phyloP scores from a whole-genome alignment of 1,140 invertebrate species.

The Asobara japonica region DNA sequence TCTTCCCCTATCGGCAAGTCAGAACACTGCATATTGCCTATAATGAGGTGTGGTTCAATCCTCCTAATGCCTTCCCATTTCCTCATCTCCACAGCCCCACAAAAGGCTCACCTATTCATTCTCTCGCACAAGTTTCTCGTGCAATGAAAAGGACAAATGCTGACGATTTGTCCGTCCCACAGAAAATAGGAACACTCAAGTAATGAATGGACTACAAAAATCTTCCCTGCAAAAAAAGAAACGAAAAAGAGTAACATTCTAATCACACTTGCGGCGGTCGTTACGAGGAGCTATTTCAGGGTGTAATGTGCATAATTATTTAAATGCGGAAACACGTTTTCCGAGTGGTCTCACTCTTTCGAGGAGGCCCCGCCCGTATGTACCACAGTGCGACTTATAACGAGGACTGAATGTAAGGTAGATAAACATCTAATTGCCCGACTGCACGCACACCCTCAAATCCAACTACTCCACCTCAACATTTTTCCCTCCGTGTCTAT shows the following conservation, averaged over 20 bases:
- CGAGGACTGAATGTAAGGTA: conserved; percentile 36
- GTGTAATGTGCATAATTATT: conserved; percentile 43
- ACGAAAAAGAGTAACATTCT: conserved; percentile 21
- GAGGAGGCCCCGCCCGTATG: background rate
- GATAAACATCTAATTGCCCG: conserved; percentile 41
- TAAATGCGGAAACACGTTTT: conserved; percentile 41
- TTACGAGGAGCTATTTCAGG: conserved; percentile 26
- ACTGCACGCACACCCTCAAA: conserved; percentile 36
- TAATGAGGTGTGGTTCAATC: too few species aligned
- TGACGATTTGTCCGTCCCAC: conserved; percentile 20
- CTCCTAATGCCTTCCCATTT: too few species aligned
- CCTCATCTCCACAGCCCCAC: too few species aligned
- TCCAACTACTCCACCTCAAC: conserved; percentile 15
- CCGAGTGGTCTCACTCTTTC: conserved; percentile 13
- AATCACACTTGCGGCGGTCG: conserved; percentile 23
- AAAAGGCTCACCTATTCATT: background rate
- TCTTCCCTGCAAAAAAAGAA: background rate
- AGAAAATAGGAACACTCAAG: background rate
- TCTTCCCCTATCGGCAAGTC: too few species aligned
- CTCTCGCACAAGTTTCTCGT: conserved; percentile 13
- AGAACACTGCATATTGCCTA: too few species aligned
- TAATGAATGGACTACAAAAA: conserved; percentile 21
- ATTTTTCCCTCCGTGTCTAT: background rate
- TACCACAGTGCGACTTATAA: conserved; percentile 30
- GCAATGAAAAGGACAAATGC: conserved; percentile 32